These are phyloP conservation scores for Laterallus jamaicensis DNA, from an alignment of 2,113 vertebrate genomes.

Conservation along the genomic window DNA sequence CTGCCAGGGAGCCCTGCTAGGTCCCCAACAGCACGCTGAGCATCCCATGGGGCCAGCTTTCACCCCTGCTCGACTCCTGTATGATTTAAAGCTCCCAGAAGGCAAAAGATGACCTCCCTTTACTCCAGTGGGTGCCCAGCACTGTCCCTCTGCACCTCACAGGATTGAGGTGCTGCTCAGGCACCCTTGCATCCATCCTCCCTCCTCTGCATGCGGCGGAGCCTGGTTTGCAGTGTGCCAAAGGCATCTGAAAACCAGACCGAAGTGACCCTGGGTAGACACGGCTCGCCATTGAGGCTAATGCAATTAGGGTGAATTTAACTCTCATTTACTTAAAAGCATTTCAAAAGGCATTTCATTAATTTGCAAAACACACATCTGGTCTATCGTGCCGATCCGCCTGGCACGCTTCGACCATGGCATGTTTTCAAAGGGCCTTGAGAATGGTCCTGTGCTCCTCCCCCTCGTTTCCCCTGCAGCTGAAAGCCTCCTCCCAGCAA, in stretches of 20 bases:
- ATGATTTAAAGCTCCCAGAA: not conserved
- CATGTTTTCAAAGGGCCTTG: not conserved
- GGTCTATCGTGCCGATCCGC: not conserved
- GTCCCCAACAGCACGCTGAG: fast-evolving
- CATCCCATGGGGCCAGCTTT: fast-evolving
- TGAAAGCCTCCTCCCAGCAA: not conserved
- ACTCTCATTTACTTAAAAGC: slow-evolving; percentile 70
- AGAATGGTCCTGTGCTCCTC: not conserved
- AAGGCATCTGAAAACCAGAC: fast-evolving
- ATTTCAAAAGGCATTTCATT: slow-evolving; percentile 64
- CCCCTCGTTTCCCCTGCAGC: not conserved
- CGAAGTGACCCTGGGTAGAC: not conserved
- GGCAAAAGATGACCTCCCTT: not conserved
- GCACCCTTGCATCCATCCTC: not conserved
- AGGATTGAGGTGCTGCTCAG: fast-evolving
- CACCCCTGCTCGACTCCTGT: fast-evolving
- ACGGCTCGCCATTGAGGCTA: not conserved
- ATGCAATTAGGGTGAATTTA: slow-evolving; percentile 64
- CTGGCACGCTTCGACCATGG: not conserved
- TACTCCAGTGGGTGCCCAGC: not conserved
- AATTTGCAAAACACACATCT: slow-evolving; percentile 62
- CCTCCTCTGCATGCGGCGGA: not conserved
- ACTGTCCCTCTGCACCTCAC: not conserved
- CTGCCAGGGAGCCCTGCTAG: not conserved
- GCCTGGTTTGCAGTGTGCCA: not conserved